Base-by-base conservation (phyloP, 2,888 invertebrate species). In the Leptinotarsa haldemani region DNA sequence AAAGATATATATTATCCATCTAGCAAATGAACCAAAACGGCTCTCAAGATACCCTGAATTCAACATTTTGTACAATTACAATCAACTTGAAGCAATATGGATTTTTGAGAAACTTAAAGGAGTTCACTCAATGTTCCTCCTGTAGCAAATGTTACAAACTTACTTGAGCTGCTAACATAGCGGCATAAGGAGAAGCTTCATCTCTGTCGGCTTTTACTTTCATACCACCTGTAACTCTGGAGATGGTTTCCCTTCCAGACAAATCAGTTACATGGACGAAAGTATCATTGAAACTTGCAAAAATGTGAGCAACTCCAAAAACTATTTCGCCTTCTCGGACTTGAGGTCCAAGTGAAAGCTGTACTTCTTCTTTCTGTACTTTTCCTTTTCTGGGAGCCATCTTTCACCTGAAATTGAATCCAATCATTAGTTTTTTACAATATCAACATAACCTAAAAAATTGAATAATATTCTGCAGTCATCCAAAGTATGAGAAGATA, bases 131-230 rank as follows among this genome's bases (percentile, higher is more conserved):
- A 30, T 30, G n/a, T n/a, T n/a, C n/a, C n/a, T n/a, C n/a, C n/a
- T n/a, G n/a, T n/a, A n/a, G 9, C 30, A 30, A 30, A 30, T 30
- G 9, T 2, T 30, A 30, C 53, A 22, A 63, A 84, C 82, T 85
- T 89, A 95, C 95, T 92, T 99, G 99, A 80, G 99, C 99, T 83
- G 99, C 99, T 90, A 99, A 97, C 99, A 99, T 99, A 93, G 99
- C 99, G 85, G 99, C 99, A 87, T 99, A 99, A 65, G 99, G 99
- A 65, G 99, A 99, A 79, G 99, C 97, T 90, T 99, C 99, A 89
- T 99, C 99, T 91, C 99, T 94, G 90, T 99, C 99, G 83, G 99
- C 99, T 90, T 99, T 99, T 65, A 99, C 99, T 90, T 99, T 99
- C 99, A 99, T 99, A 77, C 97, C 97, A 84, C 97, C 97, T 82